phyloP scores from a whole-genome alignment of 2,888 invertebrate genomes.

The Nomada lathburiana region DNA sequence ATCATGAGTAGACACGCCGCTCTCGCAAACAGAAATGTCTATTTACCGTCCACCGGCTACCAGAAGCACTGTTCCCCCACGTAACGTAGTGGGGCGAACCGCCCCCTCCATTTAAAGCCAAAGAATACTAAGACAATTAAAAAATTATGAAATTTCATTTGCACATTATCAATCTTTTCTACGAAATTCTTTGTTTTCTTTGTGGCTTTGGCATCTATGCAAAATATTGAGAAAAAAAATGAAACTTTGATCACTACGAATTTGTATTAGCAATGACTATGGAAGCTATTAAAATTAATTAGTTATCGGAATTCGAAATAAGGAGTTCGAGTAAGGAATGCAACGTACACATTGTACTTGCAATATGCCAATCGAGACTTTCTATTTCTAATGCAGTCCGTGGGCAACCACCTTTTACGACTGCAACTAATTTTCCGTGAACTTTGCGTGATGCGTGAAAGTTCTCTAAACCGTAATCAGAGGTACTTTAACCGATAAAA shows the following conservation, averaged over 20 bases:
- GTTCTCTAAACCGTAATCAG: not conserved
- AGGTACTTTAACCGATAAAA: not conserved
- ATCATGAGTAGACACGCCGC: conserved; percentile 63
- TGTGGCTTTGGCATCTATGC: no score
- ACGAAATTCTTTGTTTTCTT: no score
- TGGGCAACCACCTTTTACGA: not conserved
- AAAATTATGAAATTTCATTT: conserved; percentile 14
- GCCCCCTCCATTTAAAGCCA: not conserved
- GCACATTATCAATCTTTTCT: no score
- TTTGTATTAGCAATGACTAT: no score
- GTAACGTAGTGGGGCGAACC: not conserved
- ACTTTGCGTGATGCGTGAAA: not conserved
- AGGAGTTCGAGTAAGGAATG: no score
- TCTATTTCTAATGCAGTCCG: not conserved
- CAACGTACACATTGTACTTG: no score
- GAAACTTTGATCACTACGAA: no score
- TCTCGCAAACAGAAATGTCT: conserved; percentile 64
- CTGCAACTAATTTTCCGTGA: not conserved
- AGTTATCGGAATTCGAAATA: no score
- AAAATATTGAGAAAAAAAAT: no score
- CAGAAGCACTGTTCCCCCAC: conserved; percentile 52
- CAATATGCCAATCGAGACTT: not conserved
- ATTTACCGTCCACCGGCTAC: conserved; percentile 64
- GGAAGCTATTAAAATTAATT: no score
- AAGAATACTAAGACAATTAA: conserved; percentile 41